phyloP scores from a whole-genome alignment of 2,888 invertebrate genomes.

The Heteropelma amictum region DNA sequence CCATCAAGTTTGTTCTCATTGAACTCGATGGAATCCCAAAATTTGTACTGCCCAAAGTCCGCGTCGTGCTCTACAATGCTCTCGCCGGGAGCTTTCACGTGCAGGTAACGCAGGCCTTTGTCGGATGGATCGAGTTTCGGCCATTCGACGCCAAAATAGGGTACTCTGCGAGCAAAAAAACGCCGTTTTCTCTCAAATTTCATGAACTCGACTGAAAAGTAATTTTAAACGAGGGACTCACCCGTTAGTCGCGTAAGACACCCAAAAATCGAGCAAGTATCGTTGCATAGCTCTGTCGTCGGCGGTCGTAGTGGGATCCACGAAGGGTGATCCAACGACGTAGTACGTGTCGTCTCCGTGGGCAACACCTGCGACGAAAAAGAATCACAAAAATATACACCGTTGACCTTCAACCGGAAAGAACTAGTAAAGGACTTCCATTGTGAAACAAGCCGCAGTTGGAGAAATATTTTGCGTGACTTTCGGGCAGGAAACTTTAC shows the following conservation, averaged over 20 bases:
- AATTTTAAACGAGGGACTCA: conserved; percentile 68
- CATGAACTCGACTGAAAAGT: not conserved
- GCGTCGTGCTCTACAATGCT: conserved; percentile 76
- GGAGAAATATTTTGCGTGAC: too few relatives aligned
- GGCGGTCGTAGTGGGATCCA: conserved; percentile 73
- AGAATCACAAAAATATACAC: not conserved
- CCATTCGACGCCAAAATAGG: conserved; percentile 79
- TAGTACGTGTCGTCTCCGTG: conserved; percentile 83
- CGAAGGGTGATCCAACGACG: conserved; percentile 76
- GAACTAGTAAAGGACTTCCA: too few relatives aligned
- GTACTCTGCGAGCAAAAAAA: conserved; percentile 74
- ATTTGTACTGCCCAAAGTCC: conserved; percentile 80
- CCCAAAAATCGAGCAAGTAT: conserved; percentile 80
- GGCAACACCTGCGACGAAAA: conserved; percentile 79
- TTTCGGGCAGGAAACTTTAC: too few relatives aligned
- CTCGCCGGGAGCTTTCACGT: conserved; percentile 79
- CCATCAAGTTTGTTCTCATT: conserved; percentile 81
- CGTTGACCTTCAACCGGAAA: too few relatives aligned
- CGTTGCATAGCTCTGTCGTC: conserved; percentile 80
- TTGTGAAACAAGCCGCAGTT: too few relatives aligned
- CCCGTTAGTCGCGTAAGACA: conserved; percentile 82
- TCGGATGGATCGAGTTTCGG: conserved; percentile 77
- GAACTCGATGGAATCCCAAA: conserved; percentile 83
- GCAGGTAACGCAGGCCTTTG: conserved; percentile 79
- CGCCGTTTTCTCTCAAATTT: too few relatives aligned